Percentiles rank a stretch among this genome's conserved stretches.
phyloP scores from a whole-genome alignment of 2,797 vertebrate genomes.

The Benthosema pterotum region DNA sequence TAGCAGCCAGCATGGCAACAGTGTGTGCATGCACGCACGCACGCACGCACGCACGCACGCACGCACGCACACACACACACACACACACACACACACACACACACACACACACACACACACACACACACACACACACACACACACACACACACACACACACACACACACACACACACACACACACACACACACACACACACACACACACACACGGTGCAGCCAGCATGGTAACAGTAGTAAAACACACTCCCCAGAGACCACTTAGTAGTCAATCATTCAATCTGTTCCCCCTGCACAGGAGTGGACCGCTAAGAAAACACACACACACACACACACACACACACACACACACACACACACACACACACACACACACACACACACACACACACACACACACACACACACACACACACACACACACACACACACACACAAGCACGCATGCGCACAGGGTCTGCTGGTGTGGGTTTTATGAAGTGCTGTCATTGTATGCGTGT shows the following conservation, averaged over 20 bases:
- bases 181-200: conserved; percentile 6
- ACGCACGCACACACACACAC: no score
- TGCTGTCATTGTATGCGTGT: not conserved
- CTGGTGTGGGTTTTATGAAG: conserved; percentile 11
- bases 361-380: conserved; percentile 17
- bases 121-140: not conserved
- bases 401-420: conserved; percentile 26
- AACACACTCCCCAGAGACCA: conserved; percentile 19
- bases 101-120: conserved; percentile 1
- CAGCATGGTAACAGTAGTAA: conserved; percentile 29
- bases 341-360: conserved; percentile 12
- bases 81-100: no score
- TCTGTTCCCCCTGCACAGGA: conserved; percentile 16
- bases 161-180: conserved; percentile 5
- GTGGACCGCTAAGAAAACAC: no score
- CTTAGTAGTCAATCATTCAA: conserved; percentile 16
- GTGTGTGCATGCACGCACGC: no score
- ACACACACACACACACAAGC: conserved; percentile 12
- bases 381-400: conserved; percentile 4
- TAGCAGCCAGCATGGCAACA: no score
- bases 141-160: conserved; percentile 1
- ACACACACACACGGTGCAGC: conserved; percentile 7
- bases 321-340: not conserved
- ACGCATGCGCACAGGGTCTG: conserved; percentile 12
- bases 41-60: no score